A percentile compares a stretch with the other conserved stretches of the same genome.
These are phyloP conservation scores for Linnaemya vulpina DNA, from an alignment of 2,888 invertebrate species.

Conservation along the genomic window DNA sequence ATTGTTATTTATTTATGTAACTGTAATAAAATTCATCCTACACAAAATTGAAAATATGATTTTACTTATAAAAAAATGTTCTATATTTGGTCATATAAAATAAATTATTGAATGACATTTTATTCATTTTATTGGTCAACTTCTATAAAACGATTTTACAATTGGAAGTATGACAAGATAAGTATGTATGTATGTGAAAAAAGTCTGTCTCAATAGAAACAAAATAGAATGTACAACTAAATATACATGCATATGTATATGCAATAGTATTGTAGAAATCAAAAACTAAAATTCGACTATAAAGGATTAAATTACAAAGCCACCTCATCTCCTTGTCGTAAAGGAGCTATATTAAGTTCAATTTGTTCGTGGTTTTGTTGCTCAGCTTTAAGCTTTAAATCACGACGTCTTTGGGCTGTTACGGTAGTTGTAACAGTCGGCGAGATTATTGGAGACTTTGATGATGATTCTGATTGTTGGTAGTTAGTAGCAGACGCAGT, in stretches of 20 bases:
- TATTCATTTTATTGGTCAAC: slow-evolving; percentile 59
- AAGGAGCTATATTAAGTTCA: slow-evolving; percentile 72
- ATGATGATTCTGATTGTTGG: slow-evolving; percentile 27
- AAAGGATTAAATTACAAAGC: slow-evolving; percentile 75
- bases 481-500: slow-evolving; percentile 33
- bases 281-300: slow-evolving; percentile 4
- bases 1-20: slow-evolving; percentile 28
- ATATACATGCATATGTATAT: slow-evolving; percentile 4
- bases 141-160: slow-evolving; percentile 48
- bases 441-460: slow-evolving; percentile 27
- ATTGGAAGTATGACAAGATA: slow-evolving; percentile 34
- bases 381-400: slow-evolving; percentile 77
- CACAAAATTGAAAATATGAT: slow-evolving; percentile 44
- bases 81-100: slow-evolving; percentile 48
- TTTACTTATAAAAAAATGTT: slow-evolving; percentile 45
- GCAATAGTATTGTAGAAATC: slow-evolving; percentile 13
- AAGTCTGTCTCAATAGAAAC: slow-evolving; percentile 24
- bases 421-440: slow-evolving; percentile 64
- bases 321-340: slow-evolving; percentile 78
- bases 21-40: slow-evolving; percentile 59
- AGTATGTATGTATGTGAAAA: slow-evolving; percentile 30
- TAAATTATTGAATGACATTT: background rate
- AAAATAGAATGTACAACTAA: background rate
- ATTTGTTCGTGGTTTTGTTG: slow-evolving; percentile 76
- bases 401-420: slow-evolving; percentile 78